phyloP scores from a whole-genome alignment of 2,113 vertebrate genomes.

The Centropus bengalensis region DNA sequence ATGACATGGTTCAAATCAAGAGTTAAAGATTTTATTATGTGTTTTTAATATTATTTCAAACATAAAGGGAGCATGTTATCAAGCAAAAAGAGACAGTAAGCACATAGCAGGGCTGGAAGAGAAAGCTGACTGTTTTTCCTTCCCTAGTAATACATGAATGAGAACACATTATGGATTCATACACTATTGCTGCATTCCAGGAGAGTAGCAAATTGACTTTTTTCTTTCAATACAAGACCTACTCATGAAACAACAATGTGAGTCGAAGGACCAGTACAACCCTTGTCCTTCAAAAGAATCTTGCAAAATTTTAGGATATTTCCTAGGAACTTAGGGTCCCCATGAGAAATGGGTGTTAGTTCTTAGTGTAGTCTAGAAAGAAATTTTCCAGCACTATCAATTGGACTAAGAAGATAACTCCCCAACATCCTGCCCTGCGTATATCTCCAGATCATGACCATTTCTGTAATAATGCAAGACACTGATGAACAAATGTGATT shows the following conservation, averaged over 20 bases:
- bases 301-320: not conserved
- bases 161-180: slow-evolving; percentile 47
- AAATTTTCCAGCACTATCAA: not conserved
- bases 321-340: not conserved
- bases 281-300: not conserved
- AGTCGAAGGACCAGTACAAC: not conserved
- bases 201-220: slow-evolving; percentile 48
- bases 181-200: not conserved
- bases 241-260: not conserved
- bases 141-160: slow-evolving; percentile 12
- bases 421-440: not conserved
- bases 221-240: not conserved
- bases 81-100: slow-evolving; percentile 6
- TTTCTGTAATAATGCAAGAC: not conserved
- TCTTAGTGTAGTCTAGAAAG: not conserved
- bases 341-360: not conserved
- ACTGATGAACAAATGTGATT: not conserved
- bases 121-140: slow-evolving; percentile 14
- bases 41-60: slow-evolving; percentile 13
- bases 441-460: not conserved
- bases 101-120: not conserved
- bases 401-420: not conserved
- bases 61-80: not conserved
- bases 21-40: not conserved
- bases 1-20: not conserved